Conservation (phyloP, 2,888 invertebrate species). For the Plemyria rubiginata region DNA sequence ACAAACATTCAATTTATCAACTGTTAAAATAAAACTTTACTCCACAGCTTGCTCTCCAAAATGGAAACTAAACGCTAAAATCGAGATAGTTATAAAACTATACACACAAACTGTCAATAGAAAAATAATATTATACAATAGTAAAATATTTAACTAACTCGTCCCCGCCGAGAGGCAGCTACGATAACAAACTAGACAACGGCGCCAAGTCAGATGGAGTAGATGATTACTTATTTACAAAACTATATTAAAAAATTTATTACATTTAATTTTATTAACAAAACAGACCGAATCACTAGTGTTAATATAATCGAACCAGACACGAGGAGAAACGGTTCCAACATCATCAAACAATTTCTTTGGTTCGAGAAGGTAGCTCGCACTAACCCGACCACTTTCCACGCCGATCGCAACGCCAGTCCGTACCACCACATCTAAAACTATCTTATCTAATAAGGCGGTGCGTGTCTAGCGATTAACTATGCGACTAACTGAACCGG, state of each 20-base stretch:
- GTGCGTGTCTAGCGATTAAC: constrained; percentile 37
- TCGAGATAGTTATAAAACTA: constrained; percentile 50
- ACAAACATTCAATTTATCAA: constrained; percentile 52
- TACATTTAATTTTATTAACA: constrained; percentile 46
- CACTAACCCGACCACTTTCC: constrained; percentile 21
- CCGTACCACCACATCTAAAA: constrained; percentile 32
- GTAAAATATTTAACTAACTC: constrained; percentile 59
- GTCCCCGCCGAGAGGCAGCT: constrained; percentile 34
- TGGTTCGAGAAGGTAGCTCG: constrained; percentile 36
- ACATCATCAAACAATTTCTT: constrained; percentile 40
- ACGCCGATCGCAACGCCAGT: constrained; percentile 25
- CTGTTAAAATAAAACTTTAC: constrained; percentile 58
- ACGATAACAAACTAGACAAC: constrained; percentile 24
- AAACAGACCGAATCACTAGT: constrained; percentile 39
- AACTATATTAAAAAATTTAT: constrained; percentile 54
- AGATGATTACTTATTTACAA: constrained; percentile 53
- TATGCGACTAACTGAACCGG: constrained; percentile 29
- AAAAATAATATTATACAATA: constrained; percentile 60
- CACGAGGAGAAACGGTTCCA: constrained; percentile 33
- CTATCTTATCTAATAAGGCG: constrained; percentile 41
- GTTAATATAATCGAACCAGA: constrained; percentile 14
- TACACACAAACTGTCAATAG: constrained; percentile 57
- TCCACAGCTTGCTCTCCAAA: constrained; percentile 59
- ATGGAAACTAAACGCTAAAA: constrained; percentile 42
- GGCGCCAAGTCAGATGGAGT: constrained; percentile 59